Evolutionary conservation across 2,797 vertebrate species (phyloP).

Genomic region (Craterocephalus amniculus): DNA sequence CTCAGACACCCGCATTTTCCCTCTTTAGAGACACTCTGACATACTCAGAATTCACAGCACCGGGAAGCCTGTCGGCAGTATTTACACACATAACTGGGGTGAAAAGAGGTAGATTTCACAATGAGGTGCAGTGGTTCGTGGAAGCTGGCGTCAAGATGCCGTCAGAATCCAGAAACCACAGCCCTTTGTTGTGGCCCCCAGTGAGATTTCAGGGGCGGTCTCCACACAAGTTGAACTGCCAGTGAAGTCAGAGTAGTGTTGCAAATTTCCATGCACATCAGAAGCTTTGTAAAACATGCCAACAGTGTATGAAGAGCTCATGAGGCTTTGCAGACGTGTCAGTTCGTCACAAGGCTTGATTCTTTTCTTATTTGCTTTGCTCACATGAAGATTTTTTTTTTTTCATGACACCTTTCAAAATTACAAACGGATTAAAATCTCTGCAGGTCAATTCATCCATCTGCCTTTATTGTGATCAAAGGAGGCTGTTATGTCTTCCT

Average conservation of each 20-base stretch:
- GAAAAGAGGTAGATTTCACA: conserved; percentile 75
- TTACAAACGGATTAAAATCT: conserved; percentile 31
- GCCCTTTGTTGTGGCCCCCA: conserved; percentile 47
- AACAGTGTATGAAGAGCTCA: neutral
- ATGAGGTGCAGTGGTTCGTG: conserved; percentile 70
- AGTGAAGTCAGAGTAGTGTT: conserved; percentile 51
- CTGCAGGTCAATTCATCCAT: conserved; percentile 33
- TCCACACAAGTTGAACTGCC: conserved; percentile 46
- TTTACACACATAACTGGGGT: conserved; percentile 76
- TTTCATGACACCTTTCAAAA: conserved; percentile 4
- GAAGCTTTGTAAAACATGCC: conserved; percentile 31
- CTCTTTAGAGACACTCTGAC: conserved; percentile 62
- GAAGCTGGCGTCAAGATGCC: conserved; percentile 61
- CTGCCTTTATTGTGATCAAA: conserved; percentile 43
- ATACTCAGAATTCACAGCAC: conserved; percentile 68
- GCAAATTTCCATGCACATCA: conserved; percentile 29
- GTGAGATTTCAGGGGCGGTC: conserved; percentile 47
- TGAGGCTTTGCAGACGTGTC: neutral
- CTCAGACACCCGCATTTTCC: conserved; percentile 55
- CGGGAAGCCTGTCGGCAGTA: conserved; percentile 68
- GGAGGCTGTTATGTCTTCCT: conserved; percentile 38
- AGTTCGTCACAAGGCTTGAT: neutral
- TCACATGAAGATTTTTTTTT: neutral
- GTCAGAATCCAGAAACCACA: conserved; percentile 50
- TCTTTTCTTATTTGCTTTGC: conserved; percentile 5